Evolutionary conservation across 2,888 invertebrate species (phyloP), one percentile per base, ranked within the genome.

Genomic region (Euzophera pinguis): DNA sequence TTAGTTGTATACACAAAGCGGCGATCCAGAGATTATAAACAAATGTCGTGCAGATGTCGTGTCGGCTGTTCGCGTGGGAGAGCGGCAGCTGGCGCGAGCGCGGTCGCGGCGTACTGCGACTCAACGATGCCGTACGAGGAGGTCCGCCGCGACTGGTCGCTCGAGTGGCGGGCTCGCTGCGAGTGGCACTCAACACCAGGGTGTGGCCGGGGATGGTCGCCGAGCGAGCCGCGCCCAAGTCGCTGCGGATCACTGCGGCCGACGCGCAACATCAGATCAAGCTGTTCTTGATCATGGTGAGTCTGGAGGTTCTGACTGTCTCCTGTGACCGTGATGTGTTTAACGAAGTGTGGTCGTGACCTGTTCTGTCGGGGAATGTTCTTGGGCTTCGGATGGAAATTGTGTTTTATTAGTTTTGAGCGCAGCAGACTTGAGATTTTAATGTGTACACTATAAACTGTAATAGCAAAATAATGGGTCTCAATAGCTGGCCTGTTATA

Each of bases 191-290:
- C 54, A 99, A 98, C 82, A 98, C 98, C 38, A 97, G 97, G 92
- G 92, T 96, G 59, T 98, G 97, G 97, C 93, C 95, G 5, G 98
- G 95, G 58, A 98, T 98, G 98, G 95, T 96, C 9, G 94, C 96
- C 17, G 96, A 98, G 75, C 92, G 95, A 60, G 96, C 97, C 1
- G 97, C 96, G 69, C 92, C 93, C 61, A 98, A 97, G 88, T 97
- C 96, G 59, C 91, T 98, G 27, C 91, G 98, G 59, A 91, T 98
- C 64, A 98, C 98, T 1, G 98, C 97, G 3, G 93, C 96, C 72
- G 97, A 97, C 69, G 93, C 94, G 34, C 93, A 93, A 58, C 95
- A 95, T 41, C 95, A 95, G 69, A 92, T 98, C 57, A 96, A 96
- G 86, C 94, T 98, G 60, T 98, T 96, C 77, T 93, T 98, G 52